Evolutionary conservation across 2,797 vertebrate species (phyloP).

Genomic region (Macrochelys suwanniensis): DNA sequence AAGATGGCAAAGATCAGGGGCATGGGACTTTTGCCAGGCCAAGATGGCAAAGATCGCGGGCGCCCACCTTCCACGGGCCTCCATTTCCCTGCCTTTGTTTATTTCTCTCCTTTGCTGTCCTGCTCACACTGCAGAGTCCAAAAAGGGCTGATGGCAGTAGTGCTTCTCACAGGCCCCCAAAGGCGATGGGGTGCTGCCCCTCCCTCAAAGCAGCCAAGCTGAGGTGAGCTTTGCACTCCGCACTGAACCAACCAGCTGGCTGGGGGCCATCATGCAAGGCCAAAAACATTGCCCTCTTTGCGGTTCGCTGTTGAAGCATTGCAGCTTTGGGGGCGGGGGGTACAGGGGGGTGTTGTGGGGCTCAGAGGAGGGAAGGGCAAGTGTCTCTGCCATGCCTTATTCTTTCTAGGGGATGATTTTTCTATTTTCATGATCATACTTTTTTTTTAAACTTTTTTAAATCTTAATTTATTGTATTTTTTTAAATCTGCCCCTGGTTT

Average conservation of each 20-base stretch:
- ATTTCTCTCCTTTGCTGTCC: constrained; percentile 13
- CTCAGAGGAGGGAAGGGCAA: background rate
- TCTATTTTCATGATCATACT: constrained; percentile 69
- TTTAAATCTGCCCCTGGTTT: constrained; percentile 65
- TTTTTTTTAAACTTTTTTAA: background rate
- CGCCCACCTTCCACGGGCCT: background rate
- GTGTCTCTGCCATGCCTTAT: constrained; percentile 42
- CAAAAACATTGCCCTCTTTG: background rate
- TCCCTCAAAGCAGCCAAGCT: background rate
- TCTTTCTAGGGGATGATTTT: constrained; percentile 54
- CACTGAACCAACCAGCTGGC: constrained; percentile 22
- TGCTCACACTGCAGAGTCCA: background rate
- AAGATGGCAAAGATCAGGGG: background rate
- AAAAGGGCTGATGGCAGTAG: constrained; percentile 1
- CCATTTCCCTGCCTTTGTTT: constrained; percentile 25
- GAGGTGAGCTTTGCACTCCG: background rate
- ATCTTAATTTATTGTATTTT: constrained; percentile 74
- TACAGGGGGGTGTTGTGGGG: constrained; percentile 24
- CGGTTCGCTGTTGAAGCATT: constrained; percentile 66
- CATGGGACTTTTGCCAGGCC: background rate
- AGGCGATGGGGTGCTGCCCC: background rate
- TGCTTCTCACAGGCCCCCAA: background rate
- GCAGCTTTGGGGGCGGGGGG: background rate
- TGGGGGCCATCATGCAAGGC: constrained; percentile 9
- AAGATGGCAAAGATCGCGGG: background rate